These are phyloP conservation scores for Hippasteria phrygiana DNA, from an alignment of 53 echinoderm and acorn worm genomes.

Conservation along the genomic window DNA sequence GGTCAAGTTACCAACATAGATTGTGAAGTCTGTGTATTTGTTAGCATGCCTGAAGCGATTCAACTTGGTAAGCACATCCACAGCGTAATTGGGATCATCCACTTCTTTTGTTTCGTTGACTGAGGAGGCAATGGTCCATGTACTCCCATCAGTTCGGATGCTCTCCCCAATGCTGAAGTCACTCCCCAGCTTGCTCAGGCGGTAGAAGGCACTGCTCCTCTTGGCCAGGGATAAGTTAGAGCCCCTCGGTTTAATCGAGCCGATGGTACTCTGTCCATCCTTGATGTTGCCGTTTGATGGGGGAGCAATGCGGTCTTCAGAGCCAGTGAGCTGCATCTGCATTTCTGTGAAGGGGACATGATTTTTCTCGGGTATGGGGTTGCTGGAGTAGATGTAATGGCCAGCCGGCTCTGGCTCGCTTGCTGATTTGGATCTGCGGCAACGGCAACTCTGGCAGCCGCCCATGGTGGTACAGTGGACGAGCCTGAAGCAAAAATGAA, in stretches of 20 bases:
- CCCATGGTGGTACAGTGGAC: slow-evolving; percentile 80
- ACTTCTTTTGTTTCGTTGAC: slow-evolving; percentile 83
- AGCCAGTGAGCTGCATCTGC: slow-evolving; percentile 73
- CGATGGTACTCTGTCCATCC: slow-evolving; percentile 54
- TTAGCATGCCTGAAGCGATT: slow-evolving; percentile 78
- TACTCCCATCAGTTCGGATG: slow-evolving; percentile 91
- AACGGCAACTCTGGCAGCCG: slow-evolving; percentile 95
- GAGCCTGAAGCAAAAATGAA: slow-evolving; percentile 1
- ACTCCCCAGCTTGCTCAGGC: slow-evolving; percentile 88
- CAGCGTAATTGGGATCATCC: slow-evolving; percentile 98
- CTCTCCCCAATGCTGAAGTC: slow-evolving; percentile 90
- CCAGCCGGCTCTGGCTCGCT: slow-evolving; percentile 74
- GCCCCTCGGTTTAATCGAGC: slow-evolving; percentile 68
- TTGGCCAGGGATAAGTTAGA: slow-evolving; percentile 90
- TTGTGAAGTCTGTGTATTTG: slow-evolving; percentile 89
- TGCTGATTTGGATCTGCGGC: slow-evolving; percentile 72
- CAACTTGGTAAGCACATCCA: slow-evolving; percentile 87
- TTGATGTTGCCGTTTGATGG: slow-evolving; percentile 69
- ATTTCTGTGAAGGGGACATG: slow-evolving; percentile 79
- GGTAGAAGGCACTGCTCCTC: slow-evolving; percentile 91
- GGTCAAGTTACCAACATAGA: slow-evolving; percentile 78
- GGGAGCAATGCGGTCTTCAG: slow-evolving; percentile 34
- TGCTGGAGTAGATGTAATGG: slow-evolving; percentile 86
- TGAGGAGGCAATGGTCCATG: slow-evolving; percentile 94
- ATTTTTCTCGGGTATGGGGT: slow-evolving; percentile 74